Evolutionary conservation across 1,140 invertebrate species (phyloP), one percentile per base, ranked within the genome.

Genomic region (Chionoecetes opilio): DNA sequence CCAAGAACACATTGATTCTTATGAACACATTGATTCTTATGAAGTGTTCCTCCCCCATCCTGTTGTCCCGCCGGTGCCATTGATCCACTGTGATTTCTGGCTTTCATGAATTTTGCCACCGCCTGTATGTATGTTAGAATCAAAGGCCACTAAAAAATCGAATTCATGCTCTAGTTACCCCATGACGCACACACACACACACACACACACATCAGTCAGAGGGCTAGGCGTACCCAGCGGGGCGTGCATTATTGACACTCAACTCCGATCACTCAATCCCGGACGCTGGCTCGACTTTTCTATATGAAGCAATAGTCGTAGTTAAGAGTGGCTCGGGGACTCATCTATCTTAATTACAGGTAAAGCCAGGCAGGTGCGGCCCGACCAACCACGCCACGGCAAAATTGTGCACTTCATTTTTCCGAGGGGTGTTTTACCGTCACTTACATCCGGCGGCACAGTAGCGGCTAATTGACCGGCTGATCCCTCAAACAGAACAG

Each of bases 391-490:
- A n/a, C 63, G 63, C 63, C 21, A n/a, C 63, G 2, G 63, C 63
- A 75, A 75, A 75, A 75, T 75, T 75, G 63, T 26, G 26, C 63
- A 6, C 21, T 75, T 75, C 63, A 75, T 75, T 75, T 75, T 75
- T 75, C 21, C 21, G n/a, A 75, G 63, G 26, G 63, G 21, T 26
- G 63, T n/a, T 75, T n/a, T 26, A n/a, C 63, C 63, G 63, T 75
- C 63, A 75, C 63, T 75, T 75, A 5, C 63, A 75, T 75, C 63
- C n/a, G 63, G 63, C 63, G 63, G 63, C 63, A 75, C 63, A 75
- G 63, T 75, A 26, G 63, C 63, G 63, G 63, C 21, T n/a, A n/a
- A 75, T n/a, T 75, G 63, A 75, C 63, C 63, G n/a, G 21, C 46
- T 53, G 46, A 53, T 53, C 46, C 46, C 46, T 53, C 46, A 53